A percentile compares a stretch with the other conserved stretches of the same genome.
phyloP scores from a whole-genome alignment of 1,140 invertebrate species.

The Drosophila suzukii region DNA sequence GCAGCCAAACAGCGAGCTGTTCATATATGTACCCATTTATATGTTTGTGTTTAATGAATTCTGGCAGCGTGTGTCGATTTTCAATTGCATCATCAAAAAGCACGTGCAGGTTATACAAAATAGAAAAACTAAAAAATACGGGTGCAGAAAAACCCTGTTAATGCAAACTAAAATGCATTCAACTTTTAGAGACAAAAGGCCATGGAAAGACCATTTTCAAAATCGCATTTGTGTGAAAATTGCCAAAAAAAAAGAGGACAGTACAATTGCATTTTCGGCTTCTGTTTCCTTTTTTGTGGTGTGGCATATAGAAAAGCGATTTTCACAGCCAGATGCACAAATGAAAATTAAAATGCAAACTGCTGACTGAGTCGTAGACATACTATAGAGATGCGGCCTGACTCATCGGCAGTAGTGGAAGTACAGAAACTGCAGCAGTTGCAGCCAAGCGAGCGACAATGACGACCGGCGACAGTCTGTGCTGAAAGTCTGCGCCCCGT shows the following conservation, averaged over 20 bases:
- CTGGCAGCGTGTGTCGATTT: slow-evolving; percentile 29
- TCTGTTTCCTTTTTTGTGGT: slow-evolving; percentile 15
- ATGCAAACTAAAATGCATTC: slow-evolving; percentile 52
- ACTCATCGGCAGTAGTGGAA: slow-evolving; percentile 47
- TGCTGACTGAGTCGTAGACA: slow-evolving; percentile 48
- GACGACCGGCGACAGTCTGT: slow-evolving; percentile 62
- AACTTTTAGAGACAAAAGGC: slow-evolving; percentile 33
- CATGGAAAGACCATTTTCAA: slow-evolving; percentile 39
- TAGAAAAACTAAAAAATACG: slow-evolving; percentile 1
- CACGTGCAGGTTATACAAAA: slow-evolving; percentile 36
- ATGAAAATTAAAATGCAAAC: slow-evolving; percentile 68
- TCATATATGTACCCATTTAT: slow-evolving; percentile 1
- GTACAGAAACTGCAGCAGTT: slow-evolving; percentile 18
- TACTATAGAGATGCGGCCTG: slow-evolving; percentile 27
- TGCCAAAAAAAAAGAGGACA: slow-evolving; percentile 12
- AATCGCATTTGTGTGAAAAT: slow-evolving; percentile 53
- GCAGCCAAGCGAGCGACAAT: slow-evolving; percentile 43
- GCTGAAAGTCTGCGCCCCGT: slow-evolving; percentile 54
- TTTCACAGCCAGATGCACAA: slow-evolving; percentile 74
- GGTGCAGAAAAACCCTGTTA: slow-evolving; percentile 8
- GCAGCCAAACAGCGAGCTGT: slow-evolving; percentile 25
- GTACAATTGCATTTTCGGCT: slow-evolving; percentile 18
- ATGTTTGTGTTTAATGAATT: slow-evolving; percentile 31
- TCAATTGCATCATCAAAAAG: slow-evolving; percentile 51
- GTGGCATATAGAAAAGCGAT: slow-evolving; percentile 57